Conservation (phyloP, 2,797 vertebrate species). For the Platyrinchus mystaceus region DNA sequence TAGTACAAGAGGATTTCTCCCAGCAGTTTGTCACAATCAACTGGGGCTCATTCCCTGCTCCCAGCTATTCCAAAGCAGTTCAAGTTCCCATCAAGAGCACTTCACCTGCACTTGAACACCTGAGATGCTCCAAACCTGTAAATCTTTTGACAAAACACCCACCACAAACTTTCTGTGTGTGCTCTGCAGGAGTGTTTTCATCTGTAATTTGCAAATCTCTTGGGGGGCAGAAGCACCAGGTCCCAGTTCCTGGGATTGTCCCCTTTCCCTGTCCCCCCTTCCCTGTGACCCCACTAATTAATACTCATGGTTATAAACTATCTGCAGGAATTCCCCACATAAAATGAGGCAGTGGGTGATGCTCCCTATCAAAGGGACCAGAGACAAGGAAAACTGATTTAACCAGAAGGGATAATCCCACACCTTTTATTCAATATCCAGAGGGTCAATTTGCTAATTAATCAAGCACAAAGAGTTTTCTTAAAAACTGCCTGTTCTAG, state of each 20-base stretch:
- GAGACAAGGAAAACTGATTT: background rate
- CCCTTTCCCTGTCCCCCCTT: background rate
- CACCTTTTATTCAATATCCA: background rate
- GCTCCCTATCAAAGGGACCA: background rate
- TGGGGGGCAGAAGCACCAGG: background rate
- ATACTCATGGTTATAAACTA: accelerated
- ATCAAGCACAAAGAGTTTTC: background rate
- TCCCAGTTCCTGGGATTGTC: background rate
- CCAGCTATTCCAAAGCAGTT: background rate
- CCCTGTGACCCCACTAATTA: background rate
- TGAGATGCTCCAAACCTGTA: background rate
- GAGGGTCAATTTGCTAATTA: background rate
- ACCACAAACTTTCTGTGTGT: background rate
- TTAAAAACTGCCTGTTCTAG: background rate
- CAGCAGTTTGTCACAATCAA: background rate
- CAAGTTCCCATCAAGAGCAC: background rate
- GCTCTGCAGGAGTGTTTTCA: background rate
- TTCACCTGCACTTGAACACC: background rate
- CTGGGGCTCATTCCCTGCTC: background rate
- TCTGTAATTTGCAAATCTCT: background rate
- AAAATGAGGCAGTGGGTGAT: background rate
- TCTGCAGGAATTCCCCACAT: background rate
- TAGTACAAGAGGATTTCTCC: background rate
- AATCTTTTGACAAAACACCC: background rate
- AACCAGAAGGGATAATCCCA: background rate